Conservation (phyloP, 2,113 vertebrate species). For the Acrocephalus kingi region DNA sequence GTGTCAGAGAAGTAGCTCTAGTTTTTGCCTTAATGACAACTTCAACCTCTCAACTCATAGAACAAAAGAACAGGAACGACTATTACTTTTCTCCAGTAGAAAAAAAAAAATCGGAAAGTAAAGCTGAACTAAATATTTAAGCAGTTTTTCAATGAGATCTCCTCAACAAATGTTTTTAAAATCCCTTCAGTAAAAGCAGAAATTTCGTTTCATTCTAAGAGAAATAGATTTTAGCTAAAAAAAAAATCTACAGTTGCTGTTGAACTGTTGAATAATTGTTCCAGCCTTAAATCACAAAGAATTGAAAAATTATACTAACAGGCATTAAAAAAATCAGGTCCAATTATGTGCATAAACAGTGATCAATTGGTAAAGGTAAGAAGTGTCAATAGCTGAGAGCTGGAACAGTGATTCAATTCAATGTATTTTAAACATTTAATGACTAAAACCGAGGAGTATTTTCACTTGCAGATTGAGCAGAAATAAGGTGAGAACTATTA, state of each 20-base stretch:
- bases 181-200: background rate
- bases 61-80: slow-evolving; percentile 72
- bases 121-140: slow-evolving; percentile 63
- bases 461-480: background rate
- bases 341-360: background rate
- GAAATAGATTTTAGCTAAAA: background rate
- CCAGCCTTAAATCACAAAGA: slow-evolving; percentile 13
- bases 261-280: background rate
- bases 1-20: slow-evolving; percentile 76
- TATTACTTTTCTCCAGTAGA: slow-evolving; percentile 40
- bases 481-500: background rate
- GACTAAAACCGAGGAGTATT: background rate
- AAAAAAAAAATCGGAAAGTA: slow-evolving; percentile 48
- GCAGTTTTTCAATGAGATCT: slow-evolving; percentile 58
- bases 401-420: background rate
- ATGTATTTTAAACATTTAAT: background rate
- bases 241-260: background rate
- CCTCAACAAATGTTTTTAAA: background rate
- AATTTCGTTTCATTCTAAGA: background rate
- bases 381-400: background rate
- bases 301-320: background rate
- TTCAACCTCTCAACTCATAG: slow-evolving; percentile 78
- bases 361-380: background rate
- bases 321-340: background rate
- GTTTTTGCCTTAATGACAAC: slow-evolving; percentile 81